Base-by-base conservation (phyloP, 2,888 invertebrate species). In the Andrena fulva region DNA sequence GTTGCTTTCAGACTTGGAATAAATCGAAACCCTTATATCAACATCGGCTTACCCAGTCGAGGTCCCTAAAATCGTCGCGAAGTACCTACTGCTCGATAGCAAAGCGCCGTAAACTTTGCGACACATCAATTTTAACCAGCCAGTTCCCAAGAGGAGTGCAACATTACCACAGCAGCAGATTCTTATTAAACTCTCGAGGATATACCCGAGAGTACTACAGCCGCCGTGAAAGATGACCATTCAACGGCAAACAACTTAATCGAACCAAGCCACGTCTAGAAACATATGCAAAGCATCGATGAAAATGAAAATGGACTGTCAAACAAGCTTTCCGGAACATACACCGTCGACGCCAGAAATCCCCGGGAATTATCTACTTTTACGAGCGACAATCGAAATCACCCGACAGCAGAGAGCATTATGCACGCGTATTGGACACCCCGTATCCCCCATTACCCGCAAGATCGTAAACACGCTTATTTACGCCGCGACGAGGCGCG, bases 391-490 rank as follows among this genome's bases (percentile, higher is more conserved):
- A 29, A 16, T 54, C 2, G 10, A 54, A 29, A 10, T 29, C 27
- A 16, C 2, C 20, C n/a, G 6, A 12, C 8, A 33, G n/a, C 20
- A 54, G n/a, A 20, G 70, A 63, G 42, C 35, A 16, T 33, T 20
- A 48, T n/a, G 42, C 42, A 54, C 42, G 12, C 48, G 10, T 24
- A 50, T 52, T 35, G 7, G 24, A 50, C 12, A 4, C 33, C 27
- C 33, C 33, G 33, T 10, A 62, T 35, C 20, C 29, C 4, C 24
- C 33, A n/a, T 42, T 54, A 42, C 27, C 52, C 33, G 29, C n/a
- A 52, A 60, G 60, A 66, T 80, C 80, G 79, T 80, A 78, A 80
- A 80, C 71, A 67, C 70, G 52, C 42, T 56, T 80, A 71, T 80
- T 78, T 71, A 80, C 66, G 64, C 24, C 31, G 31, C 54, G 20